phyloP scores from a whole-genome alignment of 2,113 vertebrate species.

The Phasianus colchicus region DNA sequence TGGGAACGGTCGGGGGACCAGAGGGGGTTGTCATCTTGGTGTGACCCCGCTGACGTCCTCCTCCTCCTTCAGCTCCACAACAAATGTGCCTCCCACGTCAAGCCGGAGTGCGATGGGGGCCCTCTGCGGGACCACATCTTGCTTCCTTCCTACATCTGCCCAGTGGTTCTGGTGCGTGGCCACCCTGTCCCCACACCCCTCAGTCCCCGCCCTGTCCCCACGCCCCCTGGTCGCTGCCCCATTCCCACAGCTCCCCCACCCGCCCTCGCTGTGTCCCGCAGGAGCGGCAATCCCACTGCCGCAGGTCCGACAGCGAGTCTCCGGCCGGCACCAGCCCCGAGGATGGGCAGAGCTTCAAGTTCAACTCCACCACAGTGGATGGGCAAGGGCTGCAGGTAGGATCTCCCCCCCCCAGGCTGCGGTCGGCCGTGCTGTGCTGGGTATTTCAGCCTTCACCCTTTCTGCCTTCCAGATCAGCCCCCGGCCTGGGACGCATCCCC shows the following conservation, averaged over 20 bases:
- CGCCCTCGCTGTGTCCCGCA: not conserved
- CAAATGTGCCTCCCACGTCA: slow-evolving; percentile 91
- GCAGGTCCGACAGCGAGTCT: slow-evolving; percentile 82
- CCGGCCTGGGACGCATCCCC: slow-evolving; percentile 88
- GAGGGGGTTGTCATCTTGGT: fast-evolving
- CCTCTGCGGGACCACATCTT: slow-evolving; percentile 91
- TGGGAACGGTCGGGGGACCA: not conserved
- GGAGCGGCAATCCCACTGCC: slow-evolving; percentile 77
- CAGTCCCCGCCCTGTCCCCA: too few species aligned
- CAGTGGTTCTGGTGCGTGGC: slow-evolving; percentile 85
- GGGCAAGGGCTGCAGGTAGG: slow-evolving; percentile 87
- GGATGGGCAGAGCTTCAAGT: slow-evolving; percentile 84
- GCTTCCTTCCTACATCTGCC: slow-evolving; percentile 89
- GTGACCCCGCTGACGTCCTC: not conserved
- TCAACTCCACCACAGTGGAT: slow-evolving; percentile 78
- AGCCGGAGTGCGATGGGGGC: slow-evolving; percentile 90
- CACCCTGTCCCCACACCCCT: not conserved
- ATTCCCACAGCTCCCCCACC: not conserved
- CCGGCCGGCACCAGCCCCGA: slow-evolving; percentile 84
- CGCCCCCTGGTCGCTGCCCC: too few species aligned
- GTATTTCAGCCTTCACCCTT: not conserved
- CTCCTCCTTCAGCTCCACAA: slow-evolving; percentile 87
- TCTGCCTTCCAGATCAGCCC: slow-evolving; percentile 86
- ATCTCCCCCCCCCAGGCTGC: fast-evolving
- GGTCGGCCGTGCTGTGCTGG: fast-evolving